Evolutionary conservation across 2,113 vertebrate genomes (phyloP).

Genomic region (Nicator chloris): DNA sequence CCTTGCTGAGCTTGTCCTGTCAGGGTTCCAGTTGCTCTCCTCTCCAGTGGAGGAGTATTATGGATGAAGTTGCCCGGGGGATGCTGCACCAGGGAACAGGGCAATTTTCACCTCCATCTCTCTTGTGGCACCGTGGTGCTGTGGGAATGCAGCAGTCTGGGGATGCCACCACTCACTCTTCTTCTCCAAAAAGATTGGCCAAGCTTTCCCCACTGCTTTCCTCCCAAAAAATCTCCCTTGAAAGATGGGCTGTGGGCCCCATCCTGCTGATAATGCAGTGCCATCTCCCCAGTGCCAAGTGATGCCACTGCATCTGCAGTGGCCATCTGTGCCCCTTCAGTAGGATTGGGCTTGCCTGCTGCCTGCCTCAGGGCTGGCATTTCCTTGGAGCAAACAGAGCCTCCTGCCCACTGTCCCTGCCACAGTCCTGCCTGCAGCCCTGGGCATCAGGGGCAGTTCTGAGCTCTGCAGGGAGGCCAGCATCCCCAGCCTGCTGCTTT

Average conservation of each 20-base stretch:
- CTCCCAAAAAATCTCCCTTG: not conserved
- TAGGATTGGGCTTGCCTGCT: fast-evolving
- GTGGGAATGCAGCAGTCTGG: not conserved
- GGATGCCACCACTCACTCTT: not conserved
- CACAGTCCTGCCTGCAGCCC: not conserved
- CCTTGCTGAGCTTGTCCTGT: not conserved
- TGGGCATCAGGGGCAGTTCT: not conserved
- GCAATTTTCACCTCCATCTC: not conserved
- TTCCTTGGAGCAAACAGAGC: not conserved
- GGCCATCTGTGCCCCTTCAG: not conserved
- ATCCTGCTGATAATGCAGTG: not conserved
- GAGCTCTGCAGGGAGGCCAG: not conserved
- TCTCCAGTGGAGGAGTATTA: not conserved
- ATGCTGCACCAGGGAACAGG: not conserved
- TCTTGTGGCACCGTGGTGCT: not conserved
- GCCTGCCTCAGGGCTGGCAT: not conserved
- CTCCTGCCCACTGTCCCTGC: not conserved
- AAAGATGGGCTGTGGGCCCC: not conserved
- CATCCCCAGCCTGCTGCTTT: not conserved
- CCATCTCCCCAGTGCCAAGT: not conserved
- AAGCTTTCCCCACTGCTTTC: not conserved
- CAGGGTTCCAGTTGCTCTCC: not conserved
- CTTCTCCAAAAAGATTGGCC: not conserved
- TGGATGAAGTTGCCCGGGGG: not conserved
- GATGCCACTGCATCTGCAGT: not conserved